A percentile compares a stretch with the other conserved stretches of the same genome.
Conservation (phyloP, 2,113 vertebrate genomes). For the Oxyruncus cristatus region DNA sequence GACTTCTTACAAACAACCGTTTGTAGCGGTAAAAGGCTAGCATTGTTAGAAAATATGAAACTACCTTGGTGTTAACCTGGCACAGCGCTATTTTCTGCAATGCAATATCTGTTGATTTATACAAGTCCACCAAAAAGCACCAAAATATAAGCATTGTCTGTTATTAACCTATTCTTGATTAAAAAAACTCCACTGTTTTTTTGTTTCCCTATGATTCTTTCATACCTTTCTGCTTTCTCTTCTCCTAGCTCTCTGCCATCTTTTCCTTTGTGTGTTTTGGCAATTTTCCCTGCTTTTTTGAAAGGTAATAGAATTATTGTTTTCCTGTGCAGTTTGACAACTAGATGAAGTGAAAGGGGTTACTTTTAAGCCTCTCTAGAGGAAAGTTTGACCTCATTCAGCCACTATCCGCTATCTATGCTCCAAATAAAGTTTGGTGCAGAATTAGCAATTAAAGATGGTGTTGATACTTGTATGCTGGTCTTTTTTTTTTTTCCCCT, state of each 20-base stretch:
- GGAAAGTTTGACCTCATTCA: background rate
- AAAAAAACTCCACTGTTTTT: rapidly evolving
- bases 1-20: background rate
- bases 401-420: background rate
- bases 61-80: background rate
- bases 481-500: rapidly evolving
- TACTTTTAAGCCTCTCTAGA: background rate
- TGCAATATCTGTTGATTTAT: background rate
- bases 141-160: background rate
- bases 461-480: background rate
- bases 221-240: rapidly evolving
- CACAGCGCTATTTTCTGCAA: background rate
- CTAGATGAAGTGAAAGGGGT: background rate
- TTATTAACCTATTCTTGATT: background rate
- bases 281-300: background rate
- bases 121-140: background rate
- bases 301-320: background rate
- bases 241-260: background rate
- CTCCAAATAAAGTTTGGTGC: background rate
- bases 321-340: background rate
- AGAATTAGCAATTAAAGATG: background rate
- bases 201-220: background rate
- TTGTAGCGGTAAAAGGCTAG: background rate
- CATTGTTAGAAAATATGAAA: background rate
- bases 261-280: background rate